Percentiles rank a stretch among this genome's conserved stretches.
Evolutionary conservation across 2,888 invertebrate genomes (phyloP).

Genomic region (Lissocephala sabroskyi): DNA sequence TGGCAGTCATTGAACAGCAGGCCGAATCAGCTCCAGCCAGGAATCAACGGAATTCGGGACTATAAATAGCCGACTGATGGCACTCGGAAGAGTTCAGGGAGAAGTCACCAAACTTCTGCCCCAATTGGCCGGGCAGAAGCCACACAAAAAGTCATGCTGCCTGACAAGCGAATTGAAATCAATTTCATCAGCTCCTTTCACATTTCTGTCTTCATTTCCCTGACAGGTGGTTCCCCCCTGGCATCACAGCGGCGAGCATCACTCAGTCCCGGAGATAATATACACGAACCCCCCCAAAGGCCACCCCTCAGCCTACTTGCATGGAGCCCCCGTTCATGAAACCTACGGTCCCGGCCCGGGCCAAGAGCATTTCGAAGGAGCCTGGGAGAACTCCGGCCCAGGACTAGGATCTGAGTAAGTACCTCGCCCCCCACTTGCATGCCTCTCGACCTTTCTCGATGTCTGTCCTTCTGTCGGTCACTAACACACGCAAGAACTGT

Average conservation of each 20-base stretch:
- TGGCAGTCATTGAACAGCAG: constrained; percentile 52
- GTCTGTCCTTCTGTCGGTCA: not conserved
- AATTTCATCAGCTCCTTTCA: not conserved
- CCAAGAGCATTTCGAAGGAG: constrained; percentile 74
- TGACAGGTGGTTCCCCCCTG: constrained; percentile 67
- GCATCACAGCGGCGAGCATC: constrained; percentile 58
- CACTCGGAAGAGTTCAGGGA: constrained; percentile 1
- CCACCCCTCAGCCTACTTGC: constrained; percentile 65
- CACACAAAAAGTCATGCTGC: not conserved
- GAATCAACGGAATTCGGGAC: no score
- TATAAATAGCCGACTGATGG: constrained; percentile 36
- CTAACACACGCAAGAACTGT: constrained; percentile 16
- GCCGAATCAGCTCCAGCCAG: no score
- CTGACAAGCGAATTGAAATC: not conserved
- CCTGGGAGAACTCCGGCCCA: constrained; percentile 78
- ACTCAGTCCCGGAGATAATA: constrained; percentile 67
- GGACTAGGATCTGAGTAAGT: constrained; percentile 79
- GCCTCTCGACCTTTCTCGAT: constrained; percentile 14
- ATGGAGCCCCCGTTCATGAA: constrained; percentile 67
- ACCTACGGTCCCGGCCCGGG: constrained; percentile 57
- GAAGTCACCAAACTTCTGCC: constrained; percentile 12
- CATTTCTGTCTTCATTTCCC: no score
- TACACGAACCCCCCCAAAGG: constrained; percentile 70
- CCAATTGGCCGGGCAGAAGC: constrained; percentile 12
- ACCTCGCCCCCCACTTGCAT: no score